Evolutionary conservation across 2,888 invertebrate genomes (phyloP).

Genomic region (Tineola bisselliella): DNA sequence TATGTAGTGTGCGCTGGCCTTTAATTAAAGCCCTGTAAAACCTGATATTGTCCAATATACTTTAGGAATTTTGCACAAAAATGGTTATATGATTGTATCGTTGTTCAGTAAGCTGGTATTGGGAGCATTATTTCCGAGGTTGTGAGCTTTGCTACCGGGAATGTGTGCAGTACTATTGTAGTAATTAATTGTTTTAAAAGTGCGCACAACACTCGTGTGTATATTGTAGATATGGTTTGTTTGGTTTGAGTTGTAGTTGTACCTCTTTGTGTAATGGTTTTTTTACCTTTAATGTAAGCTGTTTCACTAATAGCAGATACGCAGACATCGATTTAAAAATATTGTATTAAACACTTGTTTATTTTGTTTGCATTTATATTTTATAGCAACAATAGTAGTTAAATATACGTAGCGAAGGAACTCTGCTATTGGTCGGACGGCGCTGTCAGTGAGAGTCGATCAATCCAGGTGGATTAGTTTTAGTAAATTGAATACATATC

Average conservation of each 20-base stretch:
- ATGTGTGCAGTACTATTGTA: constrained; percentile 44
- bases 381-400: constrained; percentile 7
- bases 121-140: constrained; percentile 68
- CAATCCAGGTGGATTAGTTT: constrained; percentile 13
- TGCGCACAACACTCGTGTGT: constrained; percentile 13
- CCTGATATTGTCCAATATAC: constrained; percentile 12
- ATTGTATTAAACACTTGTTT: constrained; percentile 8
- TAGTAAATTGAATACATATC: constrained; percentile 61
- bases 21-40: constrained; percentile 5
- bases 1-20: too few relatives aligned
- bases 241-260: constrained; percentile 20
- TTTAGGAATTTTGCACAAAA: constrained; percentile 13
- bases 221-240: constrained; percentile 15
- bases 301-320: constrained; percentile 12
- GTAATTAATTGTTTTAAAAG: constrained; percentile 1
- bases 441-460: constrained; percentile 5
- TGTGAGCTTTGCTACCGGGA: constrained; percentile 64
- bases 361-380: constrained; percentile 10
- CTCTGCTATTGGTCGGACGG: constrained; percentile 11
- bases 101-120: constrained; percentile 62
- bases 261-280: constrained; percentile 16
- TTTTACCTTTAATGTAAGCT: constrained; percentile 12
- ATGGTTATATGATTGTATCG: constrained; percentile 12
- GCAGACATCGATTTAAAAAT: not conserved
- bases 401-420: not conserved